Conservation (phyloP, 2,797 vertebrate genomes). For the Graptemys geographica region DNA sequence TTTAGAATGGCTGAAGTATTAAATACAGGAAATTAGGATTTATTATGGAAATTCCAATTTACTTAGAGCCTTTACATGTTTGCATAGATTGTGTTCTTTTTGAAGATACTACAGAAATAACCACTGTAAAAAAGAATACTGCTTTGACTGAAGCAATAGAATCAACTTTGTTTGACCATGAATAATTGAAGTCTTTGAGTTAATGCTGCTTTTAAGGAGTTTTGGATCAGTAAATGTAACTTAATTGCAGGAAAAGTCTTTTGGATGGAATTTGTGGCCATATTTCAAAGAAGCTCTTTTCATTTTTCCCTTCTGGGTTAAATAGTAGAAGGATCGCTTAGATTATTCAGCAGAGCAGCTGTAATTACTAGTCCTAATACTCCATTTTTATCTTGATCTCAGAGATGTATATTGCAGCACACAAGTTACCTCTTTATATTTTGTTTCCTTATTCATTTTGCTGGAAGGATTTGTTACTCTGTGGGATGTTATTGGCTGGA, state of each 20-base stretch:
- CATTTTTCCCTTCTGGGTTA: slow-evolving; percentile 77
- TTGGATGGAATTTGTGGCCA: slow-evolving; percentile 78
- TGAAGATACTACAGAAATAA: slow-evolving; percentile 82
- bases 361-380: slow-evolving; percentile 60
- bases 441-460: background rate
- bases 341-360: slow-evolving; percentile 66
- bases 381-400: background rate
- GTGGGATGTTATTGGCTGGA: background rate
- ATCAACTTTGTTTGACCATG: slow-evolving; percentile 82
- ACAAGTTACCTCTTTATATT: slow-evolving; percentile 5
- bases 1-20: slow-evolving; percentile 37
- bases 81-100: slow-evolving; percentile 74
- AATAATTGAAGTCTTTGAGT: slow-evolving; percentile 84
- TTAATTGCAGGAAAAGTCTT: slow-evolving; percentile 83
- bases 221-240: slow-evolving; percentile 81
- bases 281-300: slow-evolving; percentile 79
- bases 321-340: slow-evolving; percentile 76
- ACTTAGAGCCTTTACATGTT: slow-evolving; percentile 72
- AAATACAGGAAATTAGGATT: slow-evolving; percentile 45
- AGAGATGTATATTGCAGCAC: slow-evolving; percentile 2
- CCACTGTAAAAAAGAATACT: slow-evolving; percentile 79
- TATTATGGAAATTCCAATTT: slow-evolving; percentile 64
- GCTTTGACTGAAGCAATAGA: slow-evolving; percentile 82
- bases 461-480: slow-evolving; percentile 26
- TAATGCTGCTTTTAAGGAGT: slow-evolving; percentile 80